A percentile compares a stretch with the other conserved stretches of the same genome.
These are phyloP conservation scores for Hafferia zeledoni DNA, from an alignment of 2,797 vertebrate genomes.

Conservation along the genomic window DNA sequence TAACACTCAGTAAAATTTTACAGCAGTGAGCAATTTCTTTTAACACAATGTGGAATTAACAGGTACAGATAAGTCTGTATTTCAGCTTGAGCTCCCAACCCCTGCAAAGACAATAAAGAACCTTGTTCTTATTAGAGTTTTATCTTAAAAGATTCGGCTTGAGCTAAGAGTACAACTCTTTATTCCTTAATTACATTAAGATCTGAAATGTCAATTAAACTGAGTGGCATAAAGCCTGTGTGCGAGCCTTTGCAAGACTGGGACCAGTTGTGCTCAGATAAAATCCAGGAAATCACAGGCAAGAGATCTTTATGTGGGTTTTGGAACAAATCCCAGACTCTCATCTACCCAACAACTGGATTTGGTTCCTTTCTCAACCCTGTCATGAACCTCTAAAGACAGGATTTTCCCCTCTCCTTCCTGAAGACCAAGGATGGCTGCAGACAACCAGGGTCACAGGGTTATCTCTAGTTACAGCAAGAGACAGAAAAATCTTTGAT, in stretches of 20 bases:
- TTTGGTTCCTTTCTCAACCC: not conserved
- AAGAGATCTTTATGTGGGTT: not conserved
- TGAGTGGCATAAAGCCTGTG: not conserved
- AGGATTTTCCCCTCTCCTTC: not conserved
- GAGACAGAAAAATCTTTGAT: not conserved
- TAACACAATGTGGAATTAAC: not conserved
- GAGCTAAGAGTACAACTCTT: not conserved
- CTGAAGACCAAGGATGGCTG: not conserved
- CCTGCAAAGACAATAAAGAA: not conserved
- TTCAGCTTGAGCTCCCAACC: not conserved
- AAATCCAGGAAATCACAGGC: not conserved
- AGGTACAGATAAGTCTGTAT: not conserved
- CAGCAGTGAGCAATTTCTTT: not conserved
- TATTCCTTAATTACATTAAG: not conserved
- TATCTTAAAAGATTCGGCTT: not conserved
- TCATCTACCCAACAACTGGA: not conserved
- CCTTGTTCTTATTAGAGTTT: not conserved
- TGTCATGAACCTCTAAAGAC: not conserved
- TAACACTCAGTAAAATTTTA: conserved; percentile 4
- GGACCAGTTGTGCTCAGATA: not conserved
- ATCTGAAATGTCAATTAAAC: not conserved
- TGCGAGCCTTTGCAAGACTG: not conserved
- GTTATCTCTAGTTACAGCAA: not conserved
- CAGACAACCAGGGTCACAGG: not conserved
- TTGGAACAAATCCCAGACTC: not conserved